Conservation (phyloP, 2,113 vertebrate species). For the Cricetomys ansorgei region DNA sequence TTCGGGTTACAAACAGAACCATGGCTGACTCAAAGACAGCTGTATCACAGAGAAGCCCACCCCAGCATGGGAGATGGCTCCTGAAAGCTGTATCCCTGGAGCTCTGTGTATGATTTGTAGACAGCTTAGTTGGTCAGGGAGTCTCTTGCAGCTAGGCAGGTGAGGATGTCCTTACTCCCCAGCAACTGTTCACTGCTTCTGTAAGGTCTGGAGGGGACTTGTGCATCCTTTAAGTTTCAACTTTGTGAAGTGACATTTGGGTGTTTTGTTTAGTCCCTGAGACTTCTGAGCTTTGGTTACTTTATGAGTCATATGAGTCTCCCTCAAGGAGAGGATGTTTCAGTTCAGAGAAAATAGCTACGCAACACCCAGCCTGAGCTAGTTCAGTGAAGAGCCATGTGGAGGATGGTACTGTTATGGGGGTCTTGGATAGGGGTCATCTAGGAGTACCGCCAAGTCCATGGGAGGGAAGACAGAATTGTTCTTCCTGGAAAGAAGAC, state of each 20-base stretch:
- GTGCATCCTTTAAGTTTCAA: neutral
- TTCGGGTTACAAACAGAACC: neutral
- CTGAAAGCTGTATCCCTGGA: neutral
- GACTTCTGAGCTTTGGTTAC: neutral
- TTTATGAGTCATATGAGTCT: neutral
- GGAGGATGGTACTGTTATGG: no score
- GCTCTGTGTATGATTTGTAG: neutral
- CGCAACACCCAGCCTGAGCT: no score
- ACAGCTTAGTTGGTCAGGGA: neutral
- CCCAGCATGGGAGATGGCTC: no score
- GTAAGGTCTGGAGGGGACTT: neutral
- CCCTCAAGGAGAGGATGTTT: neutral
- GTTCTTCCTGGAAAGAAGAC: no score
- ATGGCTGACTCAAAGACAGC: neutral
- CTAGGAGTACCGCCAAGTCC: no score
- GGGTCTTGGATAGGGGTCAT: no score
- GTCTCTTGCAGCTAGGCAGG: neutral
- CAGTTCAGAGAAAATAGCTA: no score
- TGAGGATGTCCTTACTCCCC: neutral
- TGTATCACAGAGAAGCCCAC: neutral
- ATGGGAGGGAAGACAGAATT: no score
- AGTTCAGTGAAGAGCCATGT: neutral
- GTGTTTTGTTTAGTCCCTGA: neutral
- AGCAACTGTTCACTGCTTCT: neutral
- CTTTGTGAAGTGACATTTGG: neutral